Evolutionary conservation across 2,113 vertebrate species (phyloP).

Genomic region (Jaculus jaculus): DNA sequence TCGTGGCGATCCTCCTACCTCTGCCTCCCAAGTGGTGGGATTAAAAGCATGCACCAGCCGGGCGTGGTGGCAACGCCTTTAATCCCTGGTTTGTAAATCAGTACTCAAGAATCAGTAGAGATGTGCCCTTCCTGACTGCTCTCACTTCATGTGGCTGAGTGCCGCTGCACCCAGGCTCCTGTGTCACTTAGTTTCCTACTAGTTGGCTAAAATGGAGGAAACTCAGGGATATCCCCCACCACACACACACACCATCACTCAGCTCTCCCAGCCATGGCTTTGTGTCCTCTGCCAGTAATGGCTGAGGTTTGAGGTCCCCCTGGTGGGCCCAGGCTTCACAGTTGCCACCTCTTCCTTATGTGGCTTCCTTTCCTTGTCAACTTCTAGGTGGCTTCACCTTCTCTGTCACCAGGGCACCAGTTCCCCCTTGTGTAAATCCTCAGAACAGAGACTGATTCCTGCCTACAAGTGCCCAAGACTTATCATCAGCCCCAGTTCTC

Average conservation of each 20-base stretch:
- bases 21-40: too few relatives aligned
- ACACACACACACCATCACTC: too few relatives aligned
- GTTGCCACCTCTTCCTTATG: background rate
- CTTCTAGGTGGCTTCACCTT: background rate
- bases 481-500: background rate
- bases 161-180: background rate
- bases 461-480: background rate
- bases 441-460: background rate
- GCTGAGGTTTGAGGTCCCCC: background rate
- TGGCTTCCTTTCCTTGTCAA: background rate
- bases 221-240: too few relatives aligned
- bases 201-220: background rate
- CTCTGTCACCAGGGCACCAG: background rate
- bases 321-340: background rate
- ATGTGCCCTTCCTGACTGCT: background rate
- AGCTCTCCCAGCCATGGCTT: background rate
- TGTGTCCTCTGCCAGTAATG: background rate
- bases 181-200: background rate
- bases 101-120: background rate
- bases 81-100: too few relatives aligned
- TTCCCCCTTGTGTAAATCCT: background rate
- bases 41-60: too few relatives aligned
- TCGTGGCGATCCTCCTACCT: too few relatives aligned
- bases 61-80: too few relatives aligned
- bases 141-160: too few relatives aligned